phyloP scores from a whole-genome alignment of 2,888 invertebrate species.

The Pheosia gnoma region DNA sequence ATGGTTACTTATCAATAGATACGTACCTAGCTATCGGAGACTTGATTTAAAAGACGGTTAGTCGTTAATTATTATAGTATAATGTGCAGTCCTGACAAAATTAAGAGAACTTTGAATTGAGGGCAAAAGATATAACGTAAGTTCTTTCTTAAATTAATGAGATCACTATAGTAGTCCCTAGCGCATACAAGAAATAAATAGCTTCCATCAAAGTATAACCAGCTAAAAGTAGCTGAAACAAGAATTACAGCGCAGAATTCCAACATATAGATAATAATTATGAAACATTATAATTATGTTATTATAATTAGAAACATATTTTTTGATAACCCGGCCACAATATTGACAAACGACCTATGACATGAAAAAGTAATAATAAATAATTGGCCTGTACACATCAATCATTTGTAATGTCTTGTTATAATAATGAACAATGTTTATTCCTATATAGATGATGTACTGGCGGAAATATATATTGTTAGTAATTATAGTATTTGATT shows the following conservation, averaged over 20 bases:
- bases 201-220: no score
- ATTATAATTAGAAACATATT: not conserved
- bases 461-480: not conserved
- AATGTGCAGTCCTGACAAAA: no score
- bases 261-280: not conserved
- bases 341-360: constrained; percentile 6
- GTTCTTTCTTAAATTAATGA: no score
- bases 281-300: not conserved
- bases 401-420: not conserved
- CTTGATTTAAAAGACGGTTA: no score
- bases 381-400: not conserved
- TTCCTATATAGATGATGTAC: not conserved
- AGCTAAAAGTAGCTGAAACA: no score
- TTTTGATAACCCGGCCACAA: not conserved
- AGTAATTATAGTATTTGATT: no score
- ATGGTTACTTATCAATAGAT: not conserved
- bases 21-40: not conserved
- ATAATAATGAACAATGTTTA: not conserved
- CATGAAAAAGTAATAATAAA: constrained; percentile 2
- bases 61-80: no score
- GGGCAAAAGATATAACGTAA: no score
- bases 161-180: no score
- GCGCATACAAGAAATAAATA: no score
- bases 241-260: no score
- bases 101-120: no score